These are phyloP conservation scores for Rhingia campestris DNA, from an alignment of 2,888 invertebrate genomes.

Conservation along the genomic window DNA sequence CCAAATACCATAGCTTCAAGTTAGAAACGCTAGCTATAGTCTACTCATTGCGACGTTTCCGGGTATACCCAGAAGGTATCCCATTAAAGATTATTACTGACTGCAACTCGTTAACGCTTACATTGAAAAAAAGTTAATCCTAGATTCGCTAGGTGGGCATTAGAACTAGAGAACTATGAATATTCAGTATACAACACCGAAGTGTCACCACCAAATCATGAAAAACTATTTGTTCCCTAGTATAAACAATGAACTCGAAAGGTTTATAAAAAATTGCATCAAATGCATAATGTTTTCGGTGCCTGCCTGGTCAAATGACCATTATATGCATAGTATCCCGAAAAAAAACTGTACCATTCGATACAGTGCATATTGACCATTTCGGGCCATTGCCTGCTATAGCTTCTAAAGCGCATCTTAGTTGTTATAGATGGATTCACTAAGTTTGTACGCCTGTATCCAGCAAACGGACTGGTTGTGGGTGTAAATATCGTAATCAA, in stretches of 20 bases:
- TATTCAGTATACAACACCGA: constrained; percentile 31
- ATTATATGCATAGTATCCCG: constrained; percentile 24
- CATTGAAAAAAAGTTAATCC: constrained; percentile 75
- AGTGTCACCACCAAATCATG: constrained; percentile 24
- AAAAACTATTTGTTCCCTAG: constrained; percentile 41
- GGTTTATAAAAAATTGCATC: constrained; percentile 28
- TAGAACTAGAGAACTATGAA: constrained; percentile 50
- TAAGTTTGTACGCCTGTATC: no score
- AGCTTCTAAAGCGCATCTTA: constrained; percentile 25
- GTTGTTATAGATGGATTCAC: constrained; percentile 8
- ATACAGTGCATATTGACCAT: no score
- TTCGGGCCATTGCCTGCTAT: background rate
- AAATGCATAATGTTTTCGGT: constrained; percentile 34
- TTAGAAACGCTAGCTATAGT: constrained; percentile 77
- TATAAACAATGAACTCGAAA: constrained; percentile 25
- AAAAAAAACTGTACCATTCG: constrained; percentile 37
- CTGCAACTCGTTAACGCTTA: constrained; percentile 76
- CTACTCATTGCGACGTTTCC: constrained; percentile 76
- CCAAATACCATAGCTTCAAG: constrained; percentile 77
- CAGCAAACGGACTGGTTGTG: no score
- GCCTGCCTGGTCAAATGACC: constrained; percentile 12
- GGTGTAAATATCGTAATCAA: no score
- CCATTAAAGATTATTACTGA: constrained; percentile 76
- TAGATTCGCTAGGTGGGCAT: constrained; percentile 77
- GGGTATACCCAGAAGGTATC: constrained; percentile 76